Evolutionary conservation across 2,888 invertebrate genomes (phyloP), one percentile per base, ranked within the genome.

Genomic region (Pyrrhia umbra): DNA sequence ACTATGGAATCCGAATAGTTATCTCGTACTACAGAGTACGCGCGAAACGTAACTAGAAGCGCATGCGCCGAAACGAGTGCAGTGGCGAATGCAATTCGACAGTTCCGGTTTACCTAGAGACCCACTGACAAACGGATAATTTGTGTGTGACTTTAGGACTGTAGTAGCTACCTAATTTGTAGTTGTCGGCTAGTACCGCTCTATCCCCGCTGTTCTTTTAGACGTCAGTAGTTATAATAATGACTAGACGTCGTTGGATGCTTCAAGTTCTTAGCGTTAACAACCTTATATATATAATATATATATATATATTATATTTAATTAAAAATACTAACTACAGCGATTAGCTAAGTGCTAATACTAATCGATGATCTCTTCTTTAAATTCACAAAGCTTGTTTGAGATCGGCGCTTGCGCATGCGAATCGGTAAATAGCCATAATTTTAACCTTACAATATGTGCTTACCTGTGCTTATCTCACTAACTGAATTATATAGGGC

Each of bases 391-490:
- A 4, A 23, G 23, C 6, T 15, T 42, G 21, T 69, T 30, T 30
- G 13, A 10, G 21, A 37, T 1, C 15, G 45, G 20, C 4, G 18
- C 30, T 30, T 27, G 69, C 39, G 43, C 37, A 34, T 13, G 45
- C 50, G 27, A 54, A 15, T 54, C 37, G 21, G 55, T 54, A 67
- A 67, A 67, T 45, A 58, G 16, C 52, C 42, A 43, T 79, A 67
- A 63, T 55, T 56, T 57, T 56, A 67, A 63, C 58, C 58, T 57
- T 56, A 60, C 42, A 10, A 20, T 51, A 10, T 46, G 25, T 66
- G n/a, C n/a, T n/a, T n/a, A 56, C 49, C 27, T 66, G 25, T 2
- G 37, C 80, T 67, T 77, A 77, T 77, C 76, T 60, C 30, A 21
- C 45, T 59, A 34, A 46, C 61, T 75, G 27, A 52, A 45, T 50